Base-by-base conservation (phyloP, 64 coral and sea anemone species). In the Dendronephthya gigantea region DNA sequence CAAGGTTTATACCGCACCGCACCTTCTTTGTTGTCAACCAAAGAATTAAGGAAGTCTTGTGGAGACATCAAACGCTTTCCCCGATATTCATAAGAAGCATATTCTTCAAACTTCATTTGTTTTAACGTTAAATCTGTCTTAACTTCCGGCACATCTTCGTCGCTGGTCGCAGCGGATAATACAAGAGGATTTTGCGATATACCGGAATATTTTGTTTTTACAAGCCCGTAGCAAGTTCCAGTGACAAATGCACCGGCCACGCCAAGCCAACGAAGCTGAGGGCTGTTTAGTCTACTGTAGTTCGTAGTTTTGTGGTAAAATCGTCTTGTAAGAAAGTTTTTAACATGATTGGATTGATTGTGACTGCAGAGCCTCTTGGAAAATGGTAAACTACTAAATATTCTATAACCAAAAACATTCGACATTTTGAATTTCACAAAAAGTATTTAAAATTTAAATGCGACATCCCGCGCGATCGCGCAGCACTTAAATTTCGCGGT, bases 31-130 rank as follows among this genome's bases (percentile, higher is more conserved):
- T 79, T 79, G 36, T 79, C 72, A 79, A 79, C 72, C 29, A 79
- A 39, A 16, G 72, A 79, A 39, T 79, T 39, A 12, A 79, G 36
- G 22, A 79, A 79, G 29, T 79, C 72, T 79, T 79, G 30, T 13
- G 72, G 72, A 39, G 72, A 79, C 72, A 79, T 79, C 36, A 79
- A 36, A 4, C 13, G 15, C 22, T 79, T 79, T 39, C 72, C 72
- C 15, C 36, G 15, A 35, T 1, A 79, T 79, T 79, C 72, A 39
- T 79, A 79, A 4, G 72, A 79, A 79, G 72, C 72, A 39, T 36
- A 79, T 39, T 79, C 32, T 39, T 79, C 72, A 79, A 79, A 79
- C 72, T 36, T 79, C 32, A 79, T 79, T 79, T 34, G 72, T 39
- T 79, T 79, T 35, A 79, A 79, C 0, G 72, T 36, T 19, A 79